Evolutionary conservation across 23 tunicate species (phyloP), one percentile per base, ranked within the genome.

Genomic region (Styela clava): DNA sequence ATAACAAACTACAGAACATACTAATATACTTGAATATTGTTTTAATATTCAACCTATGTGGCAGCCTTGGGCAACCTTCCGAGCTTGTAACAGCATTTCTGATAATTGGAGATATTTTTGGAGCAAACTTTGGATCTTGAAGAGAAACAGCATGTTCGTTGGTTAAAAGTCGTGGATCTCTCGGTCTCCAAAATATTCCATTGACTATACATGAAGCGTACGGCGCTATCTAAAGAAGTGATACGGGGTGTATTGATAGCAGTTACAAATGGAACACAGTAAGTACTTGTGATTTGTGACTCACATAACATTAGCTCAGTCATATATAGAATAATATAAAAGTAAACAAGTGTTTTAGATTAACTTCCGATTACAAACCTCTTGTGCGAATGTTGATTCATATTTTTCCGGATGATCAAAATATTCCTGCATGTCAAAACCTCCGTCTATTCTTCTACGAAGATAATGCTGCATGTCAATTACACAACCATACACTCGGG

Each of bases 101-200:
- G 16, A 80, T 34, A 1, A 93, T 69, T 2, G 93, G 93, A 19
- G 93, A 87, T 25, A 87, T 73, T 72, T 87, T 88, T 20, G 93
- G 93, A 35, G 90, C 84, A 31, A 31, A n/a, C 24, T 24, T 1
- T 33, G 91, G 63, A 25, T 86, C 80, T 78, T 87, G 93, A 33
- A 93, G 74, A 3, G 31, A 7, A 16, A 37, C 69, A 9, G 78
- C 89, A 64, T 96, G 94, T 0, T 79, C 84, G 3, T 82, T 96
- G 24, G 90, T 79, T 35, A 96, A 70, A 22, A 96, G 52, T 51
- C 96, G 62, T 21, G 99, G 99, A 73, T 96, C 99, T 33, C 82
- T 84, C 0, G 99, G 99, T 32, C 97, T 69, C 99, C 99, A 96
- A 56, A 96, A 96, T 24, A 96, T 87, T 24, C 99, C 91, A 67